These are phyloP conservation scores for Macrosiphum euphorbiae DNA, from an alignment of 2,888 invertebrate genomes.

Conservation along the genomic window DNA sequence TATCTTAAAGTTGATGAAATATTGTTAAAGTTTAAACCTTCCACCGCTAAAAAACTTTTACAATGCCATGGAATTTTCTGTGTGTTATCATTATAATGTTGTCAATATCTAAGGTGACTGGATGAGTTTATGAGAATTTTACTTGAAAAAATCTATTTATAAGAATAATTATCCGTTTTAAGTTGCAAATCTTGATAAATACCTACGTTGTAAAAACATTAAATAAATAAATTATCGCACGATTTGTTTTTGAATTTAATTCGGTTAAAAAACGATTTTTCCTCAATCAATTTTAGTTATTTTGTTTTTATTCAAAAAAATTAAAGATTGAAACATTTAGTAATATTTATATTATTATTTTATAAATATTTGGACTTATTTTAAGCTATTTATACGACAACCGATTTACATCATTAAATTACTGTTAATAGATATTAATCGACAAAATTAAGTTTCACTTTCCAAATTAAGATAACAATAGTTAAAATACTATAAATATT, in stretches of 20 bases:
- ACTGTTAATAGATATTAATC: not conserved
- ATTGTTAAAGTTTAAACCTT: not conserved
- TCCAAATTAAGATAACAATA: not conserved
- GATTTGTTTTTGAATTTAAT: not conserved
- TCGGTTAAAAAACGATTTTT: no score
- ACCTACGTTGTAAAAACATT: not conserved
- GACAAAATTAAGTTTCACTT: not conserved
- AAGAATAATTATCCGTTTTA: not conserved
- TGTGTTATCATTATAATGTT: not conserved
- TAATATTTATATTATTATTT: not conserved
- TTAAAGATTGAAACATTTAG: not conserved
- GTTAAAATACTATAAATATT: not conserved
- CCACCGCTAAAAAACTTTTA: not conserved
- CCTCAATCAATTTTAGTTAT: not conserved
- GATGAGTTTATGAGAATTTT: not conserved
- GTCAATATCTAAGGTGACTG: not conserved
- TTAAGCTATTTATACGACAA: not conserved
- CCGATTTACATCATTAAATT: not conserved
- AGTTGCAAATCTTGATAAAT: not conserved
- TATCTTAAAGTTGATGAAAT: slow-evolving; percentile 20
- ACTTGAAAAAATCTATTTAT: not conserved
- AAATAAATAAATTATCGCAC: not conserved
- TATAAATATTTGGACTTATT: not conserved
- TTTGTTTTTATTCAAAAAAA: not conserved
- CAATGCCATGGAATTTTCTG: not conserved